Evolutionary conservation across 2,113 vertebrate species (phyloP).

Genomic region (Plecturocebus donacophilus): DNA sequence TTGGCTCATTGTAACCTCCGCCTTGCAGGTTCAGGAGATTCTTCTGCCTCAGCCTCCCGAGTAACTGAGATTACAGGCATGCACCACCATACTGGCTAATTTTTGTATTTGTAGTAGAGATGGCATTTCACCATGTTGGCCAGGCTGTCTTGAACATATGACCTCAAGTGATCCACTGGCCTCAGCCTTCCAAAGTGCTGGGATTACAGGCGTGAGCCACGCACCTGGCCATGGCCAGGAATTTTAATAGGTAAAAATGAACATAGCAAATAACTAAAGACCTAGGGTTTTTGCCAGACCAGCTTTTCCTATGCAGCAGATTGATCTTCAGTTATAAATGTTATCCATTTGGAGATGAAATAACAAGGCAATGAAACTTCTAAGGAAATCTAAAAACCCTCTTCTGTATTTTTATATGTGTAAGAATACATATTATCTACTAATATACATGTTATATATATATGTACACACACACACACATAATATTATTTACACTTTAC

Average conservation of each 20-base stretch:
- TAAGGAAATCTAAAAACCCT: constrained; percentile 32
- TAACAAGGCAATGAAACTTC: constrained; percentile 1
- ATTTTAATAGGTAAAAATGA: not conserved
- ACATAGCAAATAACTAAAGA: not conserved
- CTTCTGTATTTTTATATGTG: not conserved
- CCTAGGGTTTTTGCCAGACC: not conserved
- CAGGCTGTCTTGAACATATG: too few relatives aligned
- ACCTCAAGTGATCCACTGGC: too few relatives aligned
- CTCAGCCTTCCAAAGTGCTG: too few relatives aligned
- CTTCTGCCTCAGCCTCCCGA: too few relatives aligned
- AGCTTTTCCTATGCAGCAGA: constrained; percentile 16
- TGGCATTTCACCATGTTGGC: too few relatives aligned
- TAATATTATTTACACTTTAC: not conserved
- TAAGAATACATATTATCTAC: not conserved
- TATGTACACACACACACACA: not conserved
- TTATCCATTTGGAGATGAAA: constrained; percentile 48
- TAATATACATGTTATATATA: not conserved
- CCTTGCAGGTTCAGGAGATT: too few relatives aligned
- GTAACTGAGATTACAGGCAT: too few relatives aligned
- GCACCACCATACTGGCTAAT: too few relatives aligned
- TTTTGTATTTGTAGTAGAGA: too few relatives aligned
- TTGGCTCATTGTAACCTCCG: too few relatives aligned
- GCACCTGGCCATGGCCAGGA: not conserved
- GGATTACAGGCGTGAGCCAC: too few relatives aligned
- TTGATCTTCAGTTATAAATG: not conserved